phyloP scores from a whole-genome alignment of 2,797 vertebrate genomes.

The Chlorospingus flavigularis region DNA sequence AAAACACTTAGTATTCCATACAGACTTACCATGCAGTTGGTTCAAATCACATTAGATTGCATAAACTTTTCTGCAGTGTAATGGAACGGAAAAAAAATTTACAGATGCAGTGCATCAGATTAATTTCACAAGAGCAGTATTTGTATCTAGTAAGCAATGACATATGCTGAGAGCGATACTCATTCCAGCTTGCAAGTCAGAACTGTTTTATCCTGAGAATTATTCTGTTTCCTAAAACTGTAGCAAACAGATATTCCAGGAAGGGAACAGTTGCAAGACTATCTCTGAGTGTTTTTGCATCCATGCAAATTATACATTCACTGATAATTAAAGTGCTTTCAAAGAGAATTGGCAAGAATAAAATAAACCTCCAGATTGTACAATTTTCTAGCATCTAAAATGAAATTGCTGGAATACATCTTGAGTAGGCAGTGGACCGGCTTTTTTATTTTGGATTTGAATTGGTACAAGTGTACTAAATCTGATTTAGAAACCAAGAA shows the following conservation, averaged over 20 bases:
- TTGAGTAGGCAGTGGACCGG: background rate
- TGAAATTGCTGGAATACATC: constrained; percentile 3
- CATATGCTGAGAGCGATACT: background rate
- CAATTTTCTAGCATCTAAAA: background rate
- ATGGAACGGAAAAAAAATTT: constrained; percentile 3
- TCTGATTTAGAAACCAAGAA: background rate
- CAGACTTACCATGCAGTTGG: background rate
- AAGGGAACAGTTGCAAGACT: constrained; percentile 7
- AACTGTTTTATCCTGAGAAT: background rate
- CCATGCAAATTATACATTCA: background rate
- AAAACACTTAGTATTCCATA: background rate
- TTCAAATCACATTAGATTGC: constrained; percentile 13
- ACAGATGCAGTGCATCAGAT: background rate
- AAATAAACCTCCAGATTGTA: background rate
- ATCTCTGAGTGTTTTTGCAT: background rate
- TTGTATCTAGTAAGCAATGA: constrained; percentile 1
- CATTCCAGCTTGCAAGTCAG: background rate
- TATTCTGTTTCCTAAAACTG: constrained; percentile 7
- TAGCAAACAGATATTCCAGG: constrained; percentile 9
- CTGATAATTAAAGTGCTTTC: constrained; percentile 26
- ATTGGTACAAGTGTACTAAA: background rate
- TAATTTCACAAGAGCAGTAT: constrained; percentile 7
- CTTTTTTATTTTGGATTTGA: background rate
- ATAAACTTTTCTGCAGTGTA: constrained; percentile 31
- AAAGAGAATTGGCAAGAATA: background rate